Evolutionary conservation across 2,113 vertebrate genomes (phyloP).

Genomic region (Siniperca chuatsi): DNA sequence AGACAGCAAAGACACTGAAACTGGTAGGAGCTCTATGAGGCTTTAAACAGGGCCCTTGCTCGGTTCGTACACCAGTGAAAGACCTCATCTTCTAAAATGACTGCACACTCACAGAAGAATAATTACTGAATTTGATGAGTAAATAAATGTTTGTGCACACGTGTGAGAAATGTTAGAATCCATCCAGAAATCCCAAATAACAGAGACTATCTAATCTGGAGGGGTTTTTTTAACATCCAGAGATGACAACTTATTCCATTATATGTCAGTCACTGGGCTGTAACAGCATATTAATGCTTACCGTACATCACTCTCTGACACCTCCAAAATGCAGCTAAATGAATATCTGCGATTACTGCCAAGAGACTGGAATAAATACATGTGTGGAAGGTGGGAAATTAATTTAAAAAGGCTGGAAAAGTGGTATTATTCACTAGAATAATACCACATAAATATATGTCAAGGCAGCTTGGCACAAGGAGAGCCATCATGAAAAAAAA

Average conservation of each 20-base stretch:
- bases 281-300: slow-evolving; percentile 72
- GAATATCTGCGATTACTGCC: slow-evolving; percentile 70
- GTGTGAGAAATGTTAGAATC: not conserved
- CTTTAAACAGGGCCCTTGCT: slow-evolving; percentile 29
- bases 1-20: slow-evolving; percentile 22
- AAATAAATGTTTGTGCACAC: not conserved
- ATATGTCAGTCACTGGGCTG: slow-evolving; percentile 61
- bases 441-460: slow-evolving; percentile 81
- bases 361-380: slow-evolving; percentile 70
- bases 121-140: not conserved
- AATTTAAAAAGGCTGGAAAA: slow-evolving; percentile 66
- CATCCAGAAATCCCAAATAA: slow-evolving; percentile 33
- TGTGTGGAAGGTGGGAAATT: slow-evolving; percentile 51
- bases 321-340: slow-evolving; percentile 71
- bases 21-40: slow-evolving; percentile 33
- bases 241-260: slow-evolving; percentile 65
- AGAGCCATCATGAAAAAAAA: not conserved
- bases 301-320: slow-evolving; percentile 71
- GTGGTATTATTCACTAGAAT: slow-evolving; percentile 80
- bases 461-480: slow-evolving; percentile 79
- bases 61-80: slow-evolving; percentile 29
- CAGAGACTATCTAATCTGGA: slow-evolving; percentile 45
- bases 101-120: not conserved
- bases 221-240: slow-evolving; percentile 28
- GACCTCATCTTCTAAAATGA: slow-evolving; percentile 13